Base-by-base conservation (phyloP, 2,113 vertebrate species). In the Deroptyus accipitrinus region DNA sequence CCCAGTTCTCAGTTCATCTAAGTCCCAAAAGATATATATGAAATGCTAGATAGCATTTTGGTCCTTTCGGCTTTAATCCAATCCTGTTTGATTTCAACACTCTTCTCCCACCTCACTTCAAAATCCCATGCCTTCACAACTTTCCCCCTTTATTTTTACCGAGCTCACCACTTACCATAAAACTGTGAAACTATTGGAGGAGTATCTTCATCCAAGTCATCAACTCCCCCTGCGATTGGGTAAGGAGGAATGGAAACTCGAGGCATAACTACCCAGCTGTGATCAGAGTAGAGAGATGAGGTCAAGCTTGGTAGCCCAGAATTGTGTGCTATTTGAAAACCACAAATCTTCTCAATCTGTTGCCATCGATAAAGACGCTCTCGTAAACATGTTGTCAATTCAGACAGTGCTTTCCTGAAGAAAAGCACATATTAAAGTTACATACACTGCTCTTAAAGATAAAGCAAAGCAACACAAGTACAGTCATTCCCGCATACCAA, bases 211-310 rank as follows among this genome's bases (percentile, higher is more conserved):
- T 99, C 99, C 90, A 99, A 97, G 97, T 99, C 99, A 68, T 99
- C 99, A 51, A 99, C 99, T 30, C 99, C 99, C 4, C 99, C 99
- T 23, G 99, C 99, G 77, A 99, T 99, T 46, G 99, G 99, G 95
- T 99, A 99, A 8, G 99, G 99, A 14, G 99, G 99, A 94, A 99
- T 98, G 59, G 99, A 99, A 52, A 99, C 99, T 62, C 99, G 98
- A 14, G 99, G 99, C 99, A 99, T 99, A 77, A 99, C 99, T 91
- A 99, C 99, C 99, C 99, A 99, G 97, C 99, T 99, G 98, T 99
- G 99, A 94, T 99, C 99, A 3, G 99, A 99, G 97, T 99, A 99
- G 27, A 99, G 98, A 35, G 99, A 99, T 48, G 99, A 99, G 6
- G 99, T 99, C 91, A 99, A 97, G 94, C 98, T 99, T 27, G 99